These are phyloP conservation scores for Phoxinus phoxinus DNA, from an alignment of 2,113 vertebrate genomes.

Conservation along the genomic window DNA sequence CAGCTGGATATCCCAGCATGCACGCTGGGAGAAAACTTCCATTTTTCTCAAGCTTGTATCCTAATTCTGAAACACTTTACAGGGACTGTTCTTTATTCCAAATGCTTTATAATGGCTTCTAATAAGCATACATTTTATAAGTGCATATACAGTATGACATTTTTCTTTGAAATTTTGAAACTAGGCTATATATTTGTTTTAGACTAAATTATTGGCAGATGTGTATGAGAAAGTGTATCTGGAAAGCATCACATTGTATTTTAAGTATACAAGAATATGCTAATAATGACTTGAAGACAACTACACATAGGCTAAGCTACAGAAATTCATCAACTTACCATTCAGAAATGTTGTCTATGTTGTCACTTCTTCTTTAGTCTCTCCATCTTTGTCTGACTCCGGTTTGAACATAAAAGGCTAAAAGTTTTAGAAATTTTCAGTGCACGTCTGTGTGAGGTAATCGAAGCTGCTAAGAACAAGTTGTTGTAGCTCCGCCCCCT, in stretches of 20 bases:
- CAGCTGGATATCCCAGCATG: constrained; percentile 47
- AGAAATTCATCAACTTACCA: no score
- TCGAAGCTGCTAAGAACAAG: no score
- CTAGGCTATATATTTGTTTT: background rate
- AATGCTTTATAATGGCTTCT: background rate
- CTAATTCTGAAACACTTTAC: background rate
- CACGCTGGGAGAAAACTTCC: constrained; percentile 53
- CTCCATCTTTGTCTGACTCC: no score
- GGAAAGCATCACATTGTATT: background rate
- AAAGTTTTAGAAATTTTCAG: no score
- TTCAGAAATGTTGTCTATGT: no score
- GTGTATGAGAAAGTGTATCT: background rate
- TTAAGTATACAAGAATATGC: no score
- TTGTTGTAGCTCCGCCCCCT: no score
- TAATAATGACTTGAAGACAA: no score
- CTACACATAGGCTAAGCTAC: no score
- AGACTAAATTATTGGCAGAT: background rate
- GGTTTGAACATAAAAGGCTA: no score
- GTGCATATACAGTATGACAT: background rate
- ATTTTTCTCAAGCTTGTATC: constrained; percentile 34
- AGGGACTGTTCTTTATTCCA: background rate
- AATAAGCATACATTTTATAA: background rate
- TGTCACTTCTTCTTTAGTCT: no score
- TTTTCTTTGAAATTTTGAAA: background rate
- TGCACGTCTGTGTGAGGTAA: no score